These are phyloP conservation scores for Neosilurus hyrtlii DNA, from an alignment of 2,797 vertebrate species.

Conservation along the genomic window DNA sequence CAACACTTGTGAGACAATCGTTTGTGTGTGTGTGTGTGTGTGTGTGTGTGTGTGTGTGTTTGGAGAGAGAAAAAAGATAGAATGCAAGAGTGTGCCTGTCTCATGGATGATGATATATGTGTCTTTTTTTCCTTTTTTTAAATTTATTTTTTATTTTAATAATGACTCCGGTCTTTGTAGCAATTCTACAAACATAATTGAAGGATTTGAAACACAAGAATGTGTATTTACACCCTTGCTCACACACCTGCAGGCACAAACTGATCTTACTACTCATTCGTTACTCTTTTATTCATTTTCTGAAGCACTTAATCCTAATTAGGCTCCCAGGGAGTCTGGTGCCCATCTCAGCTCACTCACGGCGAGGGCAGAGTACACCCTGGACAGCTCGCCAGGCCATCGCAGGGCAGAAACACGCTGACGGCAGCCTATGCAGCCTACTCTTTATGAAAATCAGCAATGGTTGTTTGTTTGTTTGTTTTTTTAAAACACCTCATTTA, in stretches of 20 bases:
- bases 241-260: not conserved
- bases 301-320: no score
- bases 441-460: no score
- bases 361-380: no score
- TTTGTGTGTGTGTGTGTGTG: not conserved
- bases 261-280: not conserved
- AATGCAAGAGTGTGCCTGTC: not conserved
- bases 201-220: slow-evolving; percentile 43
- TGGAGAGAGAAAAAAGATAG: not conserved
- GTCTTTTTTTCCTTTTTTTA: not conserved
- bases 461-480: not conserved
- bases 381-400: no score
- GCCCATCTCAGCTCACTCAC: no score
- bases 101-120: slow-evolving; percentile 9
- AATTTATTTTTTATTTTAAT: not conserved
- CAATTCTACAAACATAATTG: slow-evolving; percentile 48
- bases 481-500: not conserved
- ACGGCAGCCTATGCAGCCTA: no score
- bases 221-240: slow-evolving; percentile 24
- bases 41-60: slow-evolving; percentile 35
- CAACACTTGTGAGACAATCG: no score
- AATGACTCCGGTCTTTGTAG: slow-evolving; percentile 57
- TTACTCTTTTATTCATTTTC: not conserved
- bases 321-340: no score
- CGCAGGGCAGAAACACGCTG: no score